A percentile compares a stretch with the other conserved stretches of the same genome.
phyloP scores from a whole-genome alignment of 1,140 invertebrate genomes.

The Neodiprion lecontei region DNA sequence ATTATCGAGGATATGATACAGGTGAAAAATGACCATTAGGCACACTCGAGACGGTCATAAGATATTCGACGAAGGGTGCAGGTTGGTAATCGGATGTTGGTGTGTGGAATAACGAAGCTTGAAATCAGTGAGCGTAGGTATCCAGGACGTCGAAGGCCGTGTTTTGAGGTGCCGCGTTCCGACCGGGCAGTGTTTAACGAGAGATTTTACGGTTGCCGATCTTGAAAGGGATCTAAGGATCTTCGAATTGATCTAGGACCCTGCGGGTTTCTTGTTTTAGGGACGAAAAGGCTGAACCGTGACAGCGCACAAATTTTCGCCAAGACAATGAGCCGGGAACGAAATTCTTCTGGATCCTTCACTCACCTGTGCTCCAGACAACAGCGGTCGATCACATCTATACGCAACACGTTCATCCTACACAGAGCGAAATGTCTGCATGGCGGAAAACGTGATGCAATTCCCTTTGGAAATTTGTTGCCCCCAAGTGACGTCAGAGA shows the following conservation, averaged over 20 bases:
- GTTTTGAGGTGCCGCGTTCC: slow-evolving; percentile 21
- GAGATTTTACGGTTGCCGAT: slow-evolving; percentile 34
- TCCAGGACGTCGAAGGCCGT: slow-evolving; percentile 15
- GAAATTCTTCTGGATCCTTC: background rate
- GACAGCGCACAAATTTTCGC: background rate
- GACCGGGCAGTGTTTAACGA: slow-evolving; percentile 20
- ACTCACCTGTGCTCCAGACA: background rate
- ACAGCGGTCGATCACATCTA: too few relatives aligned
- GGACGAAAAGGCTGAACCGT: background rate
- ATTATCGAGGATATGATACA: too few relatives aligned
- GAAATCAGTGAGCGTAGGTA: slow-evolving; percentile 41
- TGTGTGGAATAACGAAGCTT: slow-evolving; percentile 34
- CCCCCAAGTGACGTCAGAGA: too few relatives aligned
- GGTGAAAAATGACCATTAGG: background rate
- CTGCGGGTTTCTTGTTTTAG: slow-evolving; percentile 9
- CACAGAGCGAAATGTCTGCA: background rate
- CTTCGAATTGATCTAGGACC: background rate
- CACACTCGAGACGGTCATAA: background rate
- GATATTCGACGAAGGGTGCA: too few relatives aligned
- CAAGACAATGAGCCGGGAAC: background rate
- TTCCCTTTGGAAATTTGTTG: too few relatives aligned
- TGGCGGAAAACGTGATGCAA: background rate
- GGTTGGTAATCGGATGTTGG: too few relatives aligned
- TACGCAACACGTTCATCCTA: too few relatives aligned
- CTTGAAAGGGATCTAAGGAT: slow-evolving; percentile 13